Conservation (phyloP, 2,797 vertebrate genomes). For the Notamacropus eugenii region DNA sequence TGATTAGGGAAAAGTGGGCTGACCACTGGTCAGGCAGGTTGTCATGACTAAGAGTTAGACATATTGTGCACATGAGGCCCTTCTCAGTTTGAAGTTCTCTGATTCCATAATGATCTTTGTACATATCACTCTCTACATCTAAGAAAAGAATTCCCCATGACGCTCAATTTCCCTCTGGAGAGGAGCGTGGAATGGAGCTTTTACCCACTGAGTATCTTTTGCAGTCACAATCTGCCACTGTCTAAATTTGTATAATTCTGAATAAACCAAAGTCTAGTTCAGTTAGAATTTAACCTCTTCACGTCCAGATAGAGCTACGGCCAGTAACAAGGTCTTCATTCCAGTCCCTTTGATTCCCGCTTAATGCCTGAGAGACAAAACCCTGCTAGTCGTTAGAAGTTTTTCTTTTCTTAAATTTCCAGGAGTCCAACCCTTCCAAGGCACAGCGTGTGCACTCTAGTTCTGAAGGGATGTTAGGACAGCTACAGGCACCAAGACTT, state of each 20-base stretch:
- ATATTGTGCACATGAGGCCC: not conserved
- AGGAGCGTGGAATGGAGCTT: not conserved
- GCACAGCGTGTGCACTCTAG: not conserved
- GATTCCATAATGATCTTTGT: not conserved
- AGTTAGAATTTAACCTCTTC: not conserved
- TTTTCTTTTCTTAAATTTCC: not conserved
- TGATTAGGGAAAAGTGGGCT: not conserved
- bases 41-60: not conserved
- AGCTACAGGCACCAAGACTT: not conserved
- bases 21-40: not conserved
- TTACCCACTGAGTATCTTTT: not conserved
- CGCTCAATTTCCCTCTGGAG: not conserved
- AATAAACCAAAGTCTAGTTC: not conserved
- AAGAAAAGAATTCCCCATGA: not conserved
- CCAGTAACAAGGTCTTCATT: not conserved
- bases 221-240: not conserved
- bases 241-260: not conserved
- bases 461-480: not conserved
- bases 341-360: not conserved
- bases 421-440: not conserved
- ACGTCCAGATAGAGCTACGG: not conserved
- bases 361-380: not conserved
- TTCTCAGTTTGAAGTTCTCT: not conserved
- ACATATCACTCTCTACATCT: not conserved
- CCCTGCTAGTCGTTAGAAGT: not conserved